Evolutionary conservation across 2,888 invertebrate genomes (phyloP), one percentile per base, ranked within the genome.

Genomic region (Thymelicus acteon): DNA sequence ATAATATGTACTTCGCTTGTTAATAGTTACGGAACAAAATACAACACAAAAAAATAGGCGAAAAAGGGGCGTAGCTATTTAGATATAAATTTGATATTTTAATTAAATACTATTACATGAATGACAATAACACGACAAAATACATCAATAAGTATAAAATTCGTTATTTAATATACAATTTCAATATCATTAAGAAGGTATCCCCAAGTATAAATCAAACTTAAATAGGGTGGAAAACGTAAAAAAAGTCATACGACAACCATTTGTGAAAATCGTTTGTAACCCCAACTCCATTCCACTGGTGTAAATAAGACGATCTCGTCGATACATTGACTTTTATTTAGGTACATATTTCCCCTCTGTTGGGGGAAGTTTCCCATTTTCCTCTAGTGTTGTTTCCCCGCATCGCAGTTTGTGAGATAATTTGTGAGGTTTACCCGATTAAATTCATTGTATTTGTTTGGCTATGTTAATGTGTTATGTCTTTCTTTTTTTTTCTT

Each of bases 321-420:
- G 74, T 76, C 75, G 80, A 85, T 86, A 85, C 85, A 88, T 87
- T 84, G 85, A 86, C 84, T 88, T 79, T 78, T 80, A 80, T 80
- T 83, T 83, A 79, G 66, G 71, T 70, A 70, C 52, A 58, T 66
- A 66, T n/a, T 48, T 67, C 52, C 49, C 49, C 49, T 39, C 54
- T 62, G 52, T 15, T 37, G 5, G 70, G 70, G 70, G 60, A 64
- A 37, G 6, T 54, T 64, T 80, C 79, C 84, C 85, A 86, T 85
- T 87, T 86, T 85, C 85, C 86, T 82, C 72, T 70, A 76, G 78
- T 76, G 70, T 77, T 72, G 60, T 60, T 31, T 52, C 64, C 64
- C 12, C 44, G 15, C 60, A 60, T 58, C 52, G 24, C 39, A 52
- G 19, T 57, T 60, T 60, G 71, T 54, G 71, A 52, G 10, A 47